phyloP scores from a whole-genome alignment of 2,888 invertebrate genomes.

The Cantharis lateralis region DNA sequence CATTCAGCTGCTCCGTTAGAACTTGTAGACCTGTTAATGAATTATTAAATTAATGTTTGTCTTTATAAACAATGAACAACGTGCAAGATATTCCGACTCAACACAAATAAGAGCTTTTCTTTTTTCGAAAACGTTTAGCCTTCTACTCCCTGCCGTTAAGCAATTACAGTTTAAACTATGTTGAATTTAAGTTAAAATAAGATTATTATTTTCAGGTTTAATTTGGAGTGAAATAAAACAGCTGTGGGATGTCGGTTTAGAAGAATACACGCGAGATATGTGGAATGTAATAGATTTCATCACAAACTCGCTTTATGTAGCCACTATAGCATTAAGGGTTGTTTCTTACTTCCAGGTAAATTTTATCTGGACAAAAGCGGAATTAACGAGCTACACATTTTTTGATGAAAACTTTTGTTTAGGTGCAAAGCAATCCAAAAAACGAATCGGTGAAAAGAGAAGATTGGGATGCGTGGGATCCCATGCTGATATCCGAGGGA shows the following conservation, averaged over 20 bases:
- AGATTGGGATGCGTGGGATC: slow-evolving; percentile 98
- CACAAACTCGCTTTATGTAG: slow-evolving; percentile 96
- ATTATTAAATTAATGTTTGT: not conserved
- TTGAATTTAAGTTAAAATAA: not conserved
- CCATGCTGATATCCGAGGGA: slow-evolving; percentile 94
- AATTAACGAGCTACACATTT: not conserved
- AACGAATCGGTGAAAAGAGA: slow-evolving; percentile 64
- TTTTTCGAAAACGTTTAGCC: not conserved
- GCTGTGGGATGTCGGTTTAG: slow-evolving; percentile 95
- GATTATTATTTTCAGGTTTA: slow-evolving; percentile 67
- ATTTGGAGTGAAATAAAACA: slow-evolving; percentile 99
- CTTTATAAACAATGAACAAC: not conserved
- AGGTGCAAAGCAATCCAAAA: slow-evolving; percentile 47
- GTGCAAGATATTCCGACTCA: not conserved
- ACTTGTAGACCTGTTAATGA: not conserved
- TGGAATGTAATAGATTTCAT: slow-evolving; percentile 99
- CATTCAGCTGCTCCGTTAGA: not conserved
- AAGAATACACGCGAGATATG: slow-evolving; percentile 97
- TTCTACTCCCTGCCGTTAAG: not conserved
- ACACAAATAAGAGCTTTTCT: not conserved
- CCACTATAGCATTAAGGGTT: slow-evolving; percentile 91
- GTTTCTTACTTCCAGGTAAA: slow-evolving; percentile 93
- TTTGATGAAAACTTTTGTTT: slow-evolving; percentile 2
- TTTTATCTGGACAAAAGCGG: not conserved
- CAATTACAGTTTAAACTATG: not conserved